Percentiles rank a stretch among this genome's conserved stretches.
Conservation (phyloP, 2,888 invertebrate genomes). For the Petrolisthes cinctipes region DNA sequence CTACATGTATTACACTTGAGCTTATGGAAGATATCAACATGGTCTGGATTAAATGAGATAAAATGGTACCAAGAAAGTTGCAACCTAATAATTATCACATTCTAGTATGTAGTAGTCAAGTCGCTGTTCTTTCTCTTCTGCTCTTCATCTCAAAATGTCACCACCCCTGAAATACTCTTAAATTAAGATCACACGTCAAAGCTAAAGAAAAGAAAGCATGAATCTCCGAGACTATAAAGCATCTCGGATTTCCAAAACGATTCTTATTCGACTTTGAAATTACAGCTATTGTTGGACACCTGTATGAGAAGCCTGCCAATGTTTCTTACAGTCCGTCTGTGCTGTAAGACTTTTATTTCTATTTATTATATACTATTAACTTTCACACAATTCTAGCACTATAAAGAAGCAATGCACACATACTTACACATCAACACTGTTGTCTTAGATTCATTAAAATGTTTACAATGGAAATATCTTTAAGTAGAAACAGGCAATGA, state of each 20-base stretch:
- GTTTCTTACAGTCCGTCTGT: constrained; percentile 49
- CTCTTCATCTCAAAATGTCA: too few relatives aligned
- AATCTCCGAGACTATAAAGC: constrained; percentile 9
- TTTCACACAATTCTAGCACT: constrained; percentile 60
- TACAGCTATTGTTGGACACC: constrained; percentile 55
- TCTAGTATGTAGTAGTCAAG: constrained; percentile 5
- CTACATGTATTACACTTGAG: constrained; percentile 61
- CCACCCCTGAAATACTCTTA: neutral
- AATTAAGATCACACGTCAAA: constrained; percentile 16
- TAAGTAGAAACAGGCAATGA: constrained; percentile 61
- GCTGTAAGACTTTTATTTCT: constrained; percentile 45
- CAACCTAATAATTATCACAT: constrained; percentile 1
- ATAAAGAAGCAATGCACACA: constrained; percentile 62
- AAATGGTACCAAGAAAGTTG: constrained; percentile 1
- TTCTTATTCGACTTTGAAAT: constrained; percentile 39
- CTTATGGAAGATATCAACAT: constrained; percentile 53
- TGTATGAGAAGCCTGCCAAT: constrained; percentile 58
- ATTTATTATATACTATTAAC: constrained; percentile 52
- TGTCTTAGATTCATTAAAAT: constrained; percentile 59
- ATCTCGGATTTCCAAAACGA: constrained; percentile 48
- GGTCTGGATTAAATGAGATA: constrained; percentile 46
- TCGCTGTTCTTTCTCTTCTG: neutral
- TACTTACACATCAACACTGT: constrained; percentile 60
- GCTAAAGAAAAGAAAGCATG: constrained; percentile 24
- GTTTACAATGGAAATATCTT: constrained; percentile 58